These are phyloP conservation scores for Tokudaia muenninki DNA, from an alignment of 2,797 vertebrate species.

Conservation along the genomic window DNA sequence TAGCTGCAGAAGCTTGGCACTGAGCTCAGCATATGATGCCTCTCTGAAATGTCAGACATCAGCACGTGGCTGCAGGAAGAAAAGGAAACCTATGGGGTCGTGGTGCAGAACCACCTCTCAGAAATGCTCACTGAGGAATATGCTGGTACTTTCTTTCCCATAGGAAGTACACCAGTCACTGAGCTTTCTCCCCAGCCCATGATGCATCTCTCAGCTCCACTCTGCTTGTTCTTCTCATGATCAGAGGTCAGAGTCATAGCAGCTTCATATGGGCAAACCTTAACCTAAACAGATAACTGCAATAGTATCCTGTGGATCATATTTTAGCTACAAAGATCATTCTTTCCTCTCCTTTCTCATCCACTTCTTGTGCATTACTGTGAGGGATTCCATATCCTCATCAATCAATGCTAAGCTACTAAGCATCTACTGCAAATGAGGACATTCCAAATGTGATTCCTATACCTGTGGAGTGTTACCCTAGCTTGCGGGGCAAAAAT, in stretches of 20 bases:
- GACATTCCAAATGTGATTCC: accelerated
- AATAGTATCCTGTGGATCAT: neutral
- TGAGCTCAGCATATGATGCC: neutral
- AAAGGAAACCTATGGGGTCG: neutral
- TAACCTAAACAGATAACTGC: accelerated
- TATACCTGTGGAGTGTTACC: accelerated
- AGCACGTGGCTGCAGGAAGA: neutral
- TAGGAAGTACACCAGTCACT: neutral
- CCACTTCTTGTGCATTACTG: neutral
- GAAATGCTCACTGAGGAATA: neutral
- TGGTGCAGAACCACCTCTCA: neutral
- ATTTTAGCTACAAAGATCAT: neutral
- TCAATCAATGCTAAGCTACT: neutral
- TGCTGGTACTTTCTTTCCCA: neutral
- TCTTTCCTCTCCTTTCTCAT: neutral
- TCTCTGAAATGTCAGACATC: neutral
- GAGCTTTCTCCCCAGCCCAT: neutral
- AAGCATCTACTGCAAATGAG: neutral
- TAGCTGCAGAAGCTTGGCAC: neutral
- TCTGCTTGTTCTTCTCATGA: neutral
- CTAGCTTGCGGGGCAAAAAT: neutral
- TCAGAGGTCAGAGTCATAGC: neutral
- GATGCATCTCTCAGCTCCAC: neutral
- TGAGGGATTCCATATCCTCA: neutral
- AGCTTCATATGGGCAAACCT: neutral